Base-by-base conservation (phyloP, 2,797 vertebrate species). In the Loris lydekkerianus region DNA sequence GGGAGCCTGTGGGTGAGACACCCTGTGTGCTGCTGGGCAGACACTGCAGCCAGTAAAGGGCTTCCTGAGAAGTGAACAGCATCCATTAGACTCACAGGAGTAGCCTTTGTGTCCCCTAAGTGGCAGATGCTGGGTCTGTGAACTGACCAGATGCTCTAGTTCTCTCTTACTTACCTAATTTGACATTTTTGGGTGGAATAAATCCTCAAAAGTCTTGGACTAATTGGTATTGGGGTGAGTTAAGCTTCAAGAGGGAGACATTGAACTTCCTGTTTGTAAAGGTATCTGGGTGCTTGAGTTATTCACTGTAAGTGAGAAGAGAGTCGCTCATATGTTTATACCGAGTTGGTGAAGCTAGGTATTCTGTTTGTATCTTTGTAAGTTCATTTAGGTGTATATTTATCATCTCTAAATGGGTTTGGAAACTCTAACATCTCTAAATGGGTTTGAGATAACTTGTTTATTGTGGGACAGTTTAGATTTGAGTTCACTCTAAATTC, bases 401-500 rank as follows among this genome's bases (percentile, higher is more conserved):
- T 84, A 31, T 83, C 29, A 67, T 56, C 49, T 85, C 80, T 61
- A 76, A 20, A 10, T 67, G 43, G 43, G 3, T 63, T 85, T 82
- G 29, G 77, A 25, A 46, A 37, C 56, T 34, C 34, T 34, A 34
- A 34, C 29, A 67, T 56, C 49, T 85, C 80, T 61, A 76, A 20
- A 10, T 67, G 43, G 43, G 3, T 63, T 85, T 82, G n/a, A 58
- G 27, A 34, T 37, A 91, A 56, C 10, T 67, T 63, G 37, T 5
- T 94, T 85, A 31, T 20, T 72, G n/a, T 80, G 31, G 65, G 8
- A 60, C 10, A 14, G 18, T 40, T 63, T 83, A 77, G 76, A 78
- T 95, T 89, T 76, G 61, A 92, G 34, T 53, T 91, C 13, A 72
- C 29, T 43, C 73, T 93, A 61, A 76, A 92, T 61, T 88, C 61